Evolutionary conservation across 2,113 vertebrate species (phyloP), one percentile per base, ranked within the genome.

Genomic region (Dasyurus viverrinus): DNA sequence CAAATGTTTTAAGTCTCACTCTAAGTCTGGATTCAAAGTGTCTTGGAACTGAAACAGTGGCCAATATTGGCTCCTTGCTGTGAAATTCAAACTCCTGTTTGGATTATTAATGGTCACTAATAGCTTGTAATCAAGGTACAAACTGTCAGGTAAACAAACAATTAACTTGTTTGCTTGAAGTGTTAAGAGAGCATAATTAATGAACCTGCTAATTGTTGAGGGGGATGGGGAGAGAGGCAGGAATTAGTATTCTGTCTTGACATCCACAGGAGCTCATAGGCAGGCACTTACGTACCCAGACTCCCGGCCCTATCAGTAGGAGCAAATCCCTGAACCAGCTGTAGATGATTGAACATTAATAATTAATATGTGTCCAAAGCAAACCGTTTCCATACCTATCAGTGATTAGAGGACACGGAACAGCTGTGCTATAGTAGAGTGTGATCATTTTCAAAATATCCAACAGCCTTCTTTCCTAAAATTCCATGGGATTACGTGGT

Each of bases 131-230:
- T 84, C n/a, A 84, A 84, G 68, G 68, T 84, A 84, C 68, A 84
- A 84, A 84, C 68, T 84, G 68, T 84, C 68, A 84, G 68, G 68
- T 84, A 84, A 84, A 84, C 68, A 84, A 84, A 84, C 68, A 84
- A 84, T 84, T 84, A 84, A 42, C 68, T 84, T 84, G n/a, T 84
- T 84, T 84, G 68, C 68, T 84, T 42, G 68, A 84, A 84, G 68
- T 84, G 68, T 84, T 84, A 84, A 84, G 6, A 8, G n/a, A 84
- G 68, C 68, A 84, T 84, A 84, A 84, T 84, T 84, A 84, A 84
- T 84, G 68, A 22, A 42, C 68, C 42, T 42, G n/a, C 68, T 84
- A 84, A 84, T 84, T 84, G 68, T 42, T 84, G 68, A 14, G 16
- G 60, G 60, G 60, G 60, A 76, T 22, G 36, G 68, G n/a, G 8